Evolutionary conservation across 2,797 vertebrate genomes (phyloP).

Genomic region (Gymnothorax reevesii): DNA sequence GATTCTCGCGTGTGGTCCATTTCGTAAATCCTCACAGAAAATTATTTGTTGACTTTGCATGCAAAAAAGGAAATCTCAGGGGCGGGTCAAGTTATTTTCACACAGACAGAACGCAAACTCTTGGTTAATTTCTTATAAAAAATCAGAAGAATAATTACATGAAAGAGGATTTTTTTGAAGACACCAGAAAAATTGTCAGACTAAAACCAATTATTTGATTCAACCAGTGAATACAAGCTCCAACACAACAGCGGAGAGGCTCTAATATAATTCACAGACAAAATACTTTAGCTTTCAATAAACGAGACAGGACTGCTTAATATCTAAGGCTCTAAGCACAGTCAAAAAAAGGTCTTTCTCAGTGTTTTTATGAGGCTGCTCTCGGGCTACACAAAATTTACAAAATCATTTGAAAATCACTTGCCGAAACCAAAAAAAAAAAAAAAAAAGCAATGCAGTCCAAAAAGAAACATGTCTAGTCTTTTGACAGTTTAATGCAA

Average conservation of each 20-base stretch:
- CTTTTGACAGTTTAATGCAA: constrained; percentile 17
- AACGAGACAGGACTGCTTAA: neutral
- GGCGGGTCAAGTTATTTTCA: neutral
- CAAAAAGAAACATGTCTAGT: constrained; percentile 9
- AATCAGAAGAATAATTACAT: neutral
- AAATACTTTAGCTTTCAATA: neutral
- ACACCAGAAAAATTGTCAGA: neutral
- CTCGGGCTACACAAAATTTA: neutral
- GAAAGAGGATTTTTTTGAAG: neutral
- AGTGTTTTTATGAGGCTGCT: neutral
- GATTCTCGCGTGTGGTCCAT: too few relatives aligned
- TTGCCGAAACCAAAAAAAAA: neutral
- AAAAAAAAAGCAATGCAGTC: neutral
- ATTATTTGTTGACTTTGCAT: too few relatives aligned
- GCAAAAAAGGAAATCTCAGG: neutral
- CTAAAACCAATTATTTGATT: neutral
- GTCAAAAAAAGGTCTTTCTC: neutral
- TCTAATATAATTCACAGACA: neutral
- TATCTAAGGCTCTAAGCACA: neutral
- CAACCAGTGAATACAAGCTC: neutral
- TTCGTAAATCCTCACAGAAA: too few relatives aligned
- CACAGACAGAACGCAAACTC: neutral
- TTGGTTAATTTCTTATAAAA: neutral
- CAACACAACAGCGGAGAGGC: too few relatives aligned
- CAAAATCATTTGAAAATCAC: neutral